Evolutionary conservation across 2,113 vertebrate species (phyloP), one percentile per base, ranked within the genome.

Genomic region (Oryzias celebensis): DNA sequence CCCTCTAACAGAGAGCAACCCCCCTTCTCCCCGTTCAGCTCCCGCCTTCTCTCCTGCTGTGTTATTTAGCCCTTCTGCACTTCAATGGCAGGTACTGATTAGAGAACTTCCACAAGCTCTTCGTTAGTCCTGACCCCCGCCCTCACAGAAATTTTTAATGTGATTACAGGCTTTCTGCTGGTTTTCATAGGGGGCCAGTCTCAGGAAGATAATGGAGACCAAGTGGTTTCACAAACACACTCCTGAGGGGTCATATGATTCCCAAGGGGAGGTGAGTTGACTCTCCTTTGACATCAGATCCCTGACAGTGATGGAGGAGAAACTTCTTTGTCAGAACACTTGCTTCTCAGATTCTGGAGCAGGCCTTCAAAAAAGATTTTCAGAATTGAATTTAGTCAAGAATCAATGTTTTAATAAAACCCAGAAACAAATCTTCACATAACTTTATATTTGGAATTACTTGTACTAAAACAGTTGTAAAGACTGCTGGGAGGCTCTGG

Each of bases 161-260:
- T 98, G 95, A 98, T 98, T 97, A 98, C 93, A 95, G 92, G 94
- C 89, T 90, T 92, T 96, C 92, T 91, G 92, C 90, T 91, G 71
- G 91, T 93, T 93, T 93, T 90, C 86, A 92, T 85, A 85, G 77
- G 26, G 26, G 87, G 78, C 86, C 70, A 73, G 87, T 86, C 85
- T 84, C 80, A 73, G 72, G 69, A 81, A 89, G 82, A 92, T 91
- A 93, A 93, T 91, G 75, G 89, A 78, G 87, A 85, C 76, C 90
- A 91, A 92, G 90, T 89, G 90, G 90, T 87, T 92, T 93, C 85
- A 90, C 62, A 79, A 90, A 89, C 87, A 87, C 80, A 77, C 88
- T 87, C 82, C 68, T 75, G 73, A 78, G 83, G 36, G 89, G 89
- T 91, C 85, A 78, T 85, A 82, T 79, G 81, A 92, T 90, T 90